Evolutionary conservation across 2,113 vertebrate genomes (phyloP), one percentile per base, ranked within the genome.

Genomic region (Gnathonemus echidnorhynchus): DNA sequence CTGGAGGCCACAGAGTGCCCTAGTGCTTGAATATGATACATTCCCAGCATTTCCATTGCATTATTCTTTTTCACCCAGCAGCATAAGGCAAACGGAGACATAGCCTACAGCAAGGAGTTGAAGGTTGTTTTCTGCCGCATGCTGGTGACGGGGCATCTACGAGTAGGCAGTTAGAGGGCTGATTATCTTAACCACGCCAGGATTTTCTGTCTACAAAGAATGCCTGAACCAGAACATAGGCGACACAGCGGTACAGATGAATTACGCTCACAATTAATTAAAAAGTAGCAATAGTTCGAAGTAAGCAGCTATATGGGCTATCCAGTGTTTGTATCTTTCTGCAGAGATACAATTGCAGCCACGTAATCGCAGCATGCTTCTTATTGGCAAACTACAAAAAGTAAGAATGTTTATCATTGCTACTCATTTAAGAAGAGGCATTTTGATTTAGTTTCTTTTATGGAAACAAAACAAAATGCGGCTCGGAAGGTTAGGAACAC

Each of bases 41-140:
- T 80, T 80, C 35, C 15, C 31, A 45, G 13, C 87, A 5, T n/a
- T 62, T 17, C 19, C 19, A 24, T 7, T n/a, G 35, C 87, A 42
- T 66, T 66, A 45, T 58, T 88, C 35, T 88, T 46, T n/a, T 62
- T 88, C 19, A 45, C 53, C 31, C 27, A 53, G 27, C 7, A 35
- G 7, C 87, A 31, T 56, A 66, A 66, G 52, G 52, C 35, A 62
- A 87, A 53, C 15, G 0, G 53, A 66, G 56, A 66, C 11, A 35
- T 88, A 88, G 62, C 87, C 87, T 88, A 88, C 87, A 88, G 87
- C 19, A 62, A 66, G 58, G 56, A 66, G 56, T 31, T 88, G 88
- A 88, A 88, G 88, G 62, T 88, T 88, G 88, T 88, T 58, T 85
- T 85, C 35, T 70, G 62, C 58, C 45, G 58, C 88, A 74, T 74